Base-by-base conservation (phyloP, 23 tunicate genomes). In the Ciona savignyi region DNA sequence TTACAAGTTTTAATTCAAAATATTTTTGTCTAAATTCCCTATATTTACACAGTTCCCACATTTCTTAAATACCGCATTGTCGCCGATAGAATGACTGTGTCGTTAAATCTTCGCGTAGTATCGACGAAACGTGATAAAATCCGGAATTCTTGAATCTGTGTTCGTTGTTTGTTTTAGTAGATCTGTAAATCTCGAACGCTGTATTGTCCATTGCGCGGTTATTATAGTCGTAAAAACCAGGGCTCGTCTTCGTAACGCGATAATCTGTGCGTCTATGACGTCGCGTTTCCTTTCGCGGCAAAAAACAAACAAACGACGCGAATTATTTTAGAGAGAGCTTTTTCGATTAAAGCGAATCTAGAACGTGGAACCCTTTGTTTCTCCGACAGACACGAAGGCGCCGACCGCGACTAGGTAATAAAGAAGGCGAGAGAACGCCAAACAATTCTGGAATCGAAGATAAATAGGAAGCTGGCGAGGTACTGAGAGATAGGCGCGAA, bases 371-470 rank as follows among this genome's bases (percentile, higher is more conserved):
- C 9, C 11, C 56, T 6, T 42, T 42, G 56, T 42, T 42, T 42
- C 56, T 42, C 56, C 11, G 56, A 15, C 56, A 42, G 56, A 42
- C 56, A 15, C 56, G 56, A 42, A 6, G 56, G 56, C 56, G 56
- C 56, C 56, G 56, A 42, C 56, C 56, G 56, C 56, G 56, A 42
- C 15, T 42, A 9, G 56, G 56, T 15, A 42, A 42, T 42, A 42
- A 42, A 42, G 56, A 42, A 42, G 11, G 56, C 56, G 56, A 42
- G 56, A 42, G 56, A 42, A 42, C 56, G 56, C 56, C 56, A 42
- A 42, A 42, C 56, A 42, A 42, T 42, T 42, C 56, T 9, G 11
- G 56, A 42, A 42, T 42, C 56, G 56, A 42, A 42, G 56, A 42
- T 42, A 42, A 42, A 42, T 42, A 42, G 56, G 56, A 42, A 42